Percentiles rank a stretch among this genome's conserved stretches.
phyloP scores from a whole-genome alignment of 2,797 vertebrate genomes.

The Salmo trutta region DNA sequence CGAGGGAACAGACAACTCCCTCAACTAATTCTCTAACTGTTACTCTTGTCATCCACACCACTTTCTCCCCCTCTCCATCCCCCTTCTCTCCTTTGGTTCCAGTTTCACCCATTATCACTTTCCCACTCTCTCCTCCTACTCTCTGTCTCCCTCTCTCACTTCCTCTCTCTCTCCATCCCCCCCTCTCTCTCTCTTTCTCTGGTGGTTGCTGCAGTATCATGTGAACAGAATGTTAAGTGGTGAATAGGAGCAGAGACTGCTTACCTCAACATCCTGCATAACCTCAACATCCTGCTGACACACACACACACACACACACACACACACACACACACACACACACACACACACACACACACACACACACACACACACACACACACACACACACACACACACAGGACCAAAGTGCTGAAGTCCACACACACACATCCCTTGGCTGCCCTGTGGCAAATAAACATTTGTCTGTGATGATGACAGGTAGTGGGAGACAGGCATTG shows the following conservation, averaged over 20 bases:
- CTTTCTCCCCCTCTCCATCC: slow-evolving; percentile 15
- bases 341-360: too few relatives aligned
- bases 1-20: background rate
- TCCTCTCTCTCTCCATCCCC: background rate
- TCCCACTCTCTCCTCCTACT: background rate
- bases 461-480: background rate
- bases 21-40: too few relatives aligned
- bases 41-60: too few relatives aligned
- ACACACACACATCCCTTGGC: background rate
- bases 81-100: background rate
- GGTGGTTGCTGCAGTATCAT: slow-evolving; percentile 59
- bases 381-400: too few relatives aligned
- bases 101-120: slow-evolving; percentile 9
- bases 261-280: slow-evolving; percentile 6
- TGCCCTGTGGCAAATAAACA: background rate
- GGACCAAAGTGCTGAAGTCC: too few relatives aligned
- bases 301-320: too few relatives aligned
- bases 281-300: too few relatives aligned
- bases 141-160: too few relatives aligned
- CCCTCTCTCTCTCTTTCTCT: slow-evolving; percentile 14
- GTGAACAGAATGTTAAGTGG: slow-evolving; percentile 68
- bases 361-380: too few relatives aligned
- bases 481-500: background rate
- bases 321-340: too few relatives aligned
- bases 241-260: slow-evolving; percentile 22